Percentiles rank a stretch among this genome's conserved stretches.
phyloP scores from a whole-genome alignment of 2,113 vertebrate species.

The Leucopsar rothschildi region DNA sequence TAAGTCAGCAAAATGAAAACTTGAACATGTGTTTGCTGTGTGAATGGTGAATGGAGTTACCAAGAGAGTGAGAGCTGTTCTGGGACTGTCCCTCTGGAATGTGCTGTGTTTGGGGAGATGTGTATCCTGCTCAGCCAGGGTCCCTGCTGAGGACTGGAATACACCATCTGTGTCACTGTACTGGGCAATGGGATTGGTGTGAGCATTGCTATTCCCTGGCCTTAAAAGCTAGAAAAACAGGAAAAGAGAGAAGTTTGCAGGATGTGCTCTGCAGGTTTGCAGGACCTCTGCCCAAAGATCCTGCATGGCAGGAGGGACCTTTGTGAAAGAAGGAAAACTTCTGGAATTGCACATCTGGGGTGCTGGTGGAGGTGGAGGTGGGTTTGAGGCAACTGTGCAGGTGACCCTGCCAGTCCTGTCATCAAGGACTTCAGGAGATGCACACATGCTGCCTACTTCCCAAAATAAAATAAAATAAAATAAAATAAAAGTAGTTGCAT shows the following conservation, averaged over 20 bases:
- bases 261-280: neutral
- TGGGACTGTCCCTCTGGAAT: neutral
- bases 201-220: neutral
- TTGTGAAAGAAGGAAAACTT: neutral
- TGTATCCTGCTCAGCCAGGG: rapidly evolving
- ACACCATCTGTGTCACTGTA: neutral
- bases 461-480: no score
- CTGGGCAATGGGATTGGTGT: rapidly evolving
- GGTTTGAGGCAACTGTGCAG: rapidly evolving
- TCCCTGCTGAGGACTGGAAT: neutral
- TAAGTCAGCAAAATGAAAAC: neutral
- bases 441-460: neutral
- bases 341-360: neutral
- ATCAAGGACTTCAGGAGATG: neutral
- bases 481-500: neutral
- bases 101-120: neutral
- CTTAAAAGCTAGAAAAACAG: neutral
- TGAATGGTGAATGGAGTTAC: neutral
- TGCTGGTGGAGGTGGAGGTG: neutral
- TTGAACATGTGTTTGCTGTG: neutral
- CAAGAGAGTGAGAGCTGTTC: neutral
- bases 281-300: neutral
- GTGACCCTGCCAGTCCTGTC: neutral
- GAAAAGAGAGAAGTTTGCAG: neutral
- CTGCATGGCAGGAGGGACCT: neutral